A percentile compares a stretch with the other conserved stretches of the same genome.
Evolutionary conservation across 1,140 invertebrate species (phyloP).

Genomic region (Rhynchophorus ferrugineus): DNA sequence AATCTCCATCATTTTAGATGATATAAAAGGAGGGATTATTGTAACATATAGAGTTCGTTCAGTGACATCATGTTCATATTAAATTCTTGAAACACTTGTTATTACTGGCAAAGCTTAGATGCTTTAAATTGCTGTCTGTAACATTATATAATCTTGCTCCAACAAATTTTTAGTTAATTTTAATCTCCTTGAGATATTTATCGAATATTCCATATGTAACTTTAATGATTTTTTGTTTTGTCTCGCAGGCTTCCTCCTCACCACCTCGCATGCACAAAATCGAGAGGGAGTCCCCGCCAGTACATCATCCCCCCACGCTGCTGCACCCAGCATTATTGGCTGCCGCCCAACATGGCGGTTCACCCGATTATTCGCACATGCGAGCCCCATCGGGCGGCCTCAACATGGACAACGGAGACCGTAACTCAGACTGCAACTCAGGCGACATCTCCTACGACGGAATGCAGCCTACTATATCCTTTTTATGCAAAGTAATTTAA

Average conservation of each 20-base stretch:
- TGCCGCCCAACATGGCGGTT: conserved; percentile 66
- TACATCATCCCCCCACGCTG: conserved; percentile 71
- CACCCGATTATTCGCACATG: conserved; percentile 67
- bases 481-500: conserved; percentile 49
- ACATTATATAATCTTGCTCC: too few relatives aligned
- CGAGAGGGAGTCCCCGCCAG: conserved; percentile 68
- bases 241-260: conserved; percentile 41
- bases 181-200: too few relatives aligned
- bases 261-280: conserved; percentile 53
- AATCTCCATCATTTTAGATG: too few relatives aligned
- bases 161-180: too few relatives aligned
- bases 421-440: conserved; percentile 81
- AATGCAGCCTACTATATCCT: conserved; percentile 91
- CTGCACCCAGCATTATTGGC: conserved; percentile 70
- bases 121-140: too few relatives aligned
- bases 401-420: conserved; percentile 71
- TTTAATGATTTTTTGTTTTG: not conserved
- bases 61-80: too few relatives aligned
- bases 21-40: too few relatives aligned
- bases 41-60: too few relatives aligned
- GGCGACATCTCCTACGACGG: conserved; percentile 80
- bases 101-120: too few relatives aligned
- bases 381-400: conserved; percentile 42
- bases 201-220: too few relatives aligned
- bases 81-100: too few relatives aligned